Evolutionary conservation across 2,888 invertebrate genomes (phyloP), one percentile per base, ranked within the genome.

Genomic region (Callyntrura guangdongensis): DNA sequence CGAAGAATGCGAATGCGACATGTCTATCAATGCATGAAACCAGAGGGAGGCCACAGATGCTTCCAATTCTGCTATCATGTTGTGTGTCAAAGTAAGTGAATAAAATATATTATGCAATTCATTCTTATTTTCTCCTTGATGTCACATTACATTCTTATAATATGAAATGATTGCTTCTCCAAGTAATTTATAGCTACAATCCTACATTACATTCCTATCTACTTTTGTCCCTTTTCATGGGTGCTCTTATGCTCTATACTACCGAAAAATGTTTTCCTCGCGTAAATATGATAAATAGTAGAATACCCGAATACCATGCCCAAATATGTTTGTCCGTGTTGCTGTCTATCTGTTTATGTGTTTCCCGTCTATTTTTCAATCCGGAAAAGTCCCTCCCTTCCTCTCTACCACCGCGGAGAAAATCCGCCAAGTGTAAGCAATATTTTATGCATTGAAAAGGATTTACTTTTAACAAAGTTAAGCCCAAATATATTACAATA

Each of bases 361-460:
- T 36, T 36, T 25, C 22, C 69, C 22, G 53, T 20, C 25, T 22
- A 56, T 74, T 61, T 86, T 77, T 77, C 77, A 64, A 47, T 86
- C 45, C 85, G 20, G 22, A 47, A 12, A 36, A 25, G 47, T 20
- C 69, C 83, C 69, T 69, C 20, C 47, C 53, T 49, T 36, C 47
- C 77, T 82, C 17, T 59, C 82, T n/a, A 53, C 69, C 69, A 53
- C 69, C 69, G 53, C 69, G 12, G 86, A 61, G 69, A 83, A 83
- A 83, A 61, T 61, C 64, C 47, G 47, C 64, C 64, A 64, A 64
- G 64, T 83, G 45, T 64, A 64, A 83, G 82, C 61, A 86, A 87
- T 79, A 87, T 87, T 87, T 87, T 77, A 86, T 72, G 86, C 74
- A 86, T 86, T 86, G 72, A 86, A 59, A 86, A 86, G 56, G 74